Percentiles rank a stretch among this genome's conserved stretches.
Conservation (phyloP, 2,113 vertebrate genomes). For the Halcyon senegalensis region DNA sequence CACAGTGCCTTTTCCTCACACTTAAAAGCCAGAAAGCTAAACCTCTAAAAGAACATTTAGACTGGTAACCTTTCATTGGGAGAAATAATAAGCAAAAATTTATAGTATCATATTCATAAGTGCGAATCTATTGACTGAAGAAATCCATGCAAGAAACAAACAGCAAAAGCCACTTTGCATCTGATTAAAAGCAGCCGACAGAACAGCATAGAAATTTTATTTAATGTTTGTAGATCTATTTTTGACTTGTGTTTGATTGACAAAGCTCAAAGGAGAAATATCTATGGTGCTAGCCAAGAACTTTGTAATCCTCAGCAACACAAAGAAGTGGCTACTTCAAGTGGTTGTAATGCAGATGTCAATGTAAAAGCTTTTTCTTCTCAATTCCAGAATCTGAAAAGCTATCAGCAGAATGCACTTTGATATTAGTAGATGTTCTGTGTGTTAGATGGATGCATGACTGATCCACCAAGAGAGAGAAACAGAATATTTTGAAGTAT, state of each 20-base stretch:
- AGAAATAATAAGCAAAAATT: not conserved
- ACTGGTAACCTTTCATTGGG: not conserved
- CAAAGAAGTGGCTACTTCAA: conserved; percentile 6
- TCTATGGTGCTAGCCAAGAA: not conserved
- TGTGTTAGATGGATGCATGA: not conserved
- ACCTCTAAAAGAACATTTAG: not conserved
- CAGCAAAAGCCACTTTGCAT: not conserved
- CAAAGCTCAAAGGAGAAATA: not conserved
- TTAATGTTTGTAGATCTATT: conserved; percentile 14
- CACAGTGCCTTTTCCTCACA: not conserved
- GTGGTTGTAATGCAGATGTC: not conserved
- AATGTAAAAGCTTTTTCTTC: not conserved
- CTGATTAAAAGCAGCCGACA: not conserved
- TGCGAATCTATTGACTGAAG: not conserved
- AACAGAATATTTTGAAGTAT: not conserved
- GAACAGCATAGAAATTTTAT: not conserved
- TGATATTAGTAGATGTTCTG: not conserved
- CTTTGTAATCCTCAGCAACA: not conserved
- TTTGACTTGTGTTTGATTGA: conserved; percentile 4
- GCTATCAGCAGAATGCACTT: not conserved
- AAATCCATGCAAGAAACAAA: not conserved
- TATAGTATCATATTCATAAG: not conserved
- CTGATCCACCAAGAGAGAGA: not conserved
- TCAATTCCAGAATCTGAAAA: not conserved
- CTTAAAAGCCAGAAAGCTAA: not conserved